Evolutionary conservation across 2,888 invertebrate genomes (phyloP).

Genomic region (Selenia dentaria): DNA sequence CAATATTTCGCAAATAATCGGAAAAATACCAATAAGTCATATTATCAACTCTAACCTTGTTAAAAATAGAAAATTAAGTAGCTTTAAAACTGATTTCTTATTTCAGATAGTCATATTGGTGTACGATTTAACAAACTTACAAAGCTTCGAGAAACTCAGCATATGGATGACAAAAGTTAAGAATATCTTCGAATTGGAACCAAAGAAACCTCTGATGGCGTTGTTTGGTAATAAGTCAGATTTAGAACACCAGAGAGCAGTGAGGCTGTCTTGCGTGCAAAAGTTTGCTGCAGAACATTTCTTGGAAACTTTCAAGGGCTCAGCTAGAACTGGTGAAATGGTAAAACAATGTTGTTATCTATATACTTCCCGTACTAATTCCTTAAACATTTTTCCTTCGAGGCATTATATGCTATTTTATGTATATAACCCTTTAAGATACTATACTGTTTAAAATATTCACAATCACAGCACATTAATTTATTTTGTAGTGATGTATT

Average conservation of each 20-base stretch:
- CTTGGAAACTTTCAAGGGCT: constrained; percentile 86
- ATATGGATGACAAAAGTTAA: constrained; percentile 88
- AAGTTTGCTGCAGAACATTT: constrained; percentile 87
- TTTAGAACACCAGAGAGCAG: constrained; percentile 89
- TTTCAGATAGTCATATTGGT: constrained; percentile 90
- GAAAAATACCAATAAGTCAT: too few relatives aligned
- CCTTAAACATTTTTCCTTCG: too few relatives aligned
- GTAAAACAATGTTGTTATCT: constrained; percentile 56
- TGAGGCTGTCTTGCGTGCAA: constrained; percentile 86
- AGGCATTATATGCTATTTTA: too few relatives aligned
- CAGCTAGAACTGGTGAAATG: constrained; percentile 90
- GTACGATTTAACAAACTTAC: constrained; percentile 92
- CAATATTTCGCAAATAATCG: too few relatives aligned
- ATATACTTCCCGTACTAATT: too few relatives aligned
- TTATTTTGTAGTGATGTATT: too few relatives aligned
- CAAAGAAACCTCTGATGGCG: constrained; percentile 83
- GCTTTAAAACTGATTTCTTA: too few relatives aligned
- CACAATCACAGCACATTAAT: too few relatives aligned
- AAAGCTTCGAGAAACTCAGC: constrained; percentile 90
- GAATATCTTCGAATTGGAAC: constrained; percentile 63
- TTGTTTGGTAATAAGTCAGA: constrained; percentile 90
- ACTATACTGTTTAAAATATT: too few relatives aligned
- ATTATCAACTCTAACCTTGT: too few relatives aligned
- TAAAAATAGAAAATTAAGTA: too few relatives aligned
- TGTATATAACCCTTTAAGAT: too few relatives aligned